These are phyloP conservation scores for Nymphalis c-album DNA, from an alignment of 2,888 invertebrate genomes.

Conservation along the genomic window DNA sequence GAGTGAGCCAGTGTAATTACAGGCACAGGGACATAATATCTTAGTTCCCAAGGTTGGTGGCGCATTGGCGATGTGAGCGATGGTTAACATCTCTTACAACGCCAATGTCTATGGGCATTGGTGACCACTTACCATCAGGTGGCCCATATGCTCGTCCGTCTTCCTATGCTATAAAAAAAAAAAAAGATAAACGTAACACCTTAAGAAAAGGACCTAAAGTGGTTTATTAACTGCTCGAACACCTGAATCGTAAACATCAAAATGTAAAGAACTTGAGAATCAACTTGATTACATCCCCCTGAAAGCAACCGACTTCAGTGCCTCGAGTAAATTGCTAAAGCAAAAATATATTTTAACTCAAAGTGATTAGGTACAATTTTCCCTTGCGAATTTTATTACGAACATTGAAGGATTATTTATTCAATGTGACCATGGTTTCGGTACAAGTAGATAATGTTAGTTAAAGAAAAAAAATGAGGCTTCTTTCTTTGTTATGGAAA, in stretches of 20 bases:
- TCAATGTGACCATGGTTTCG: conserved; percentile 5
- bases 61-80: no score
- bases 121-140: no score
- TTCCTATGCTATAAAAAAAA: no score
- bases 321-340: conserved; percentile 20
- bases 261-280: conserved; percentile 40
- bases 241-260: conserved; percentile 40
- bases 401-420: not conserved
- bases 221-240: conserved; percentile 39
- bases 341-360: conserved; percentile 23
- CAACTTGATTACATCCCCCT: conserved; percentile 57
- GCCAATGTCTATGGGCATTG: no score
- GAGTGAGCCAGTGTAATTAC: no score
- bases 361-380: conserved; percentile 23
- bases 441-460: not conserved
- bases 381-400: not conserved
- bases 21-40: no score
- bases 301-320: conserved; percentile 41
- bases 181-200: conserved; percentile 10
- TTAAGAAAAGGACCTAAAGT: conserved; percentile 23
- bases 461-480: no score
- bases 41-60: no score
- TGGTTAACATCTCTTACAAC: no score
- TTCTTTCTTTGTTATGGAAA: no score
- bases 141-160: no score